Evolutionary conservation across 2,888 invertebrate genomes (phyloP).

Genomic region (Drepanosiphum platanoidis): DNA sequence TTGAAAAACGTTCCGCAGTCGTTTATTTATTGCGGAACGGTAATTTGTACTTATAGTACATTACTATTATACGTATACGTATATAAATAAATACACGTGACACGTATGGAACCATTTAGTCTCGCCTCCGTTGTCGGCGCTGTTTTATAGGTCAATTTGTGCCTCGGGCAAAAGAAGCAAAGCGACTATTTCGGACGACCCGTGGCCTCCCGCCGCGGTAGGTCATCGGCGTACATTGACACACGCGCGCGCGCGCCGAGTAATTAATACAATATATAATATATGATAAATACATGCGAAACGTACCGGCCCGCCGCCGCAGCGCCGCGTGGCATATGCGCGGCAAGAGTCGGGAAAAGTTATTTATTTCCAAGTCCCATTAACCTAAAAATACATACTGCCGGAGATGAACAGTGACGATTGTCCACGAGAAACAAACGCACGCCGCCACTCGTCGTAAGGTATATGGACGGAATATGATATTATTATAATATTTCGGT

Average conservation of each 20-base stretch:
- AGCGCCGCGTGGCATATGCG: not conserved
- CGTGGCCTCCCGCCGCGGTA: slow-evolving; percentile 44
- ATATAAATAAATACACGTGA: no score
- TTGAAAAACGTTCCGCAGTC: not conserved
- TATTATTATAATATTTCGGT: no score
- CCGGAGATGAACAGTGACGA: not conserved
- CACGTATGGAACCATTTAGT: not conserved
- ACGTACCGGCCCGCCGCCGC: no score
- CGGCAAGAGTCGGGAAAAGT: slow-evolving; percentile 9
- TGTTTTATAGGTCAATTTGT: slow-evolving; percentile 47
- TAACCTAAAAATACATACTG: slow-evolving; percentile 33
- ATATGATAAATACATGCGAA: slow-evolving; percentile 20
- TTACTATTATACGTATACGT: no score
- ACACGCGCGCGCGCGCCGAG: slow-evolving; percentile 34
- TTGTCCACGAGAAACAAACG: not conserved
- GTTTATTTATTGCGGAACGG: not conserved
- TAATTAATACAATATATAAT: slow-evolving; percentile 50
- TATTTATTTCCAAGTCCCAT: slow-evolving; percentile 29
- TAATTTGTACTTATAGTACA: not conserved
- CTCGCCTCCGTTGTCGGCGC: not conserved
- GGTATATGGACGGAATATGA: no score
- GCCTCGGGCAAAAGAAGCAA: slow-evolving; percentile 22
- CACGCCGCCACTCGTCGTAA: no score
- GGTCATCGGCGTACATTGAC: slow-evolving; percentile 61
- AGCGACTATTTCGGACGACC: slow-evolving; percentile 47